Base-by-base conservation (phyloP, 2,888 invertebrate genomes). In the Caenorhabditis japonica region DNA sequence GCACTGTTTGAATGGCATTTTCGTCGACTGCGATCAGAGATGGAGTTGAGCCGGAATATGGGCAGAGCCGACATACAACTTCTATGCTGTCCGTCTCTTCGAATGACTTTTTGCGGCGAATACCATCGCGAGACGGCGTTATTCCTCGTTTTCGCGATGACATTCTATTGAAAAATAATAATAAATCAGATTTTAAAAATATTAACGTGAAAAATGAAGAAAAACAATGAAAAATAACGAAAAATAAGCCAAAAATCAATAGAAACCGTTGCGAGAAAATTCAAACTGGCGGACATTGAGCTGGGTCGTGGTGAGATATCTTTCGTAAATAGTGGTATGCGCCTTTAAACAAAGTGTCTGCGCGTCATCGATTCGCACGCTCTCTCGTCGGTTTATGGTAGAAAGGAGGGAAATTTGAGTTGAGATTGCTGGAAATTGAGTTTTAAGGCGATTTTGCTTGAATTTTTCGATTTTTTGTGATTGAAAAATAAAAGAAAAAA, bases 31-130 rank as follows among this genome's bases (percentile, higher is more conserved):
- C 61, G 7, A 64, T 56, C 23, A 85, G 75, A 55, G 81, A 80
- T 8, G 84, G 76, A 19, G 81, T 64, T 4, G 43, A 15, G 17
- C 79, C 82, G 25, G 58, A 39, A 49, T 77, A 80, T 7, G 84
- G 83, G 10, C 75, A 69, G 21, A 86, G 68, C 15, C 86, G 78
- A 55, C 86, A 85, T 33, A 84, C 75, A 4, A 86, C 85, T 38
- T 74, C 74, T 13, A 74, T 69, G 23, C 41, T 60, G 39, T 73
- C 73, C 7, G 55, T 56, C 39, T 73, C 73, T 25, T 73, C 73
- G 5, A 56, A 51, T 15, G 51, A 47, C 33, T 52, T 60, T 46
- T 73, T 73, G 15, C 73, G 60, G 10, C 68, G 72, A 25, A 59
- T 53, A 13, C 43, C 56, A 10, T 53, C 27, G 27, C 59, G 46